Evolutionary conservation across 2,113 vertebrate genomes (phyloP).

Genomic region (Pterocles gutturalis): DNA sequence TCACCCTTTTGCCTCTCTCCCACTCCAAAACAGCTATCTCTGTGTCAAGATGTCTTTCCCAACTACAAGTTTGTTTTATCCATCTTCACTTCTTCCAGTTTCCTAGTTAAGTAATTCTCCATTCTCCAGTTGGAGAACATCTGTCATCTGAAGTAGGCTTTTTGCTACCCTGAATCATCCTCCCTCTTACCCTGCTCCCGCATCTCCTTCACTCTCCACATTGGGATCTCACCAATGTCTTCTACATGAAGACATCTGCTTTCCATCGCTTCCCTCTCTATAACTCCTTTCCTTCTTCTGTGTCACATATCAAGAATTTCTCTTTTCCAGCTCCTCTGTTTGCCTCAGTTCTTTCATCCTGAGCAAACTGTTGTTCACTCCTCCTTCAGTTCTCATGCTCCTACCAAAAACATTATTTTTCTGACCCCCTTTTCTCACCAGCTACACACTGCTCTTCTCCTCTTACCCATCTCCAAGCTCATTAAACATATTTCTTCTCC

Average conservation of each 20-base stretch:
- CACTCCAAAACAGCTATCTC: not conserved
- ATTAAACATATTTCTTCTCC: not conserved
- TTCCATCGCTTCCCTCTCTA: not conserved
- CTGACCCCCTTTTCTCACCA: slow-evolving; percentile 4
- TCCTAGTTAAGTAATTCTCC: not conserved
- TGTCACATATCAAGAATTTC: not conserved
- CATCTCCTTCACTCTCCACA: not conserved
- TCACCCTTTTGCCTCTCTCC: not conserved
- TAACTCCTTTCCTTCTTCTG: not conserved
- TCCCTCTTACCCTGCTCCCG: not conserved
- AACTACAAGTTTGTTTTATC: not conserved
- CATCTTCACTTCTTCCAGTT: not conserved
- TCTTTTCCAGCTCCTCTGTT: not conserved
- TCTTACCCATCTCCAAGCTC: not conserved
- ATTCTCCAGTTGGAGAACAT: not conserved
- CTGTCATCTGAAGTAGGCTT: not conserved
- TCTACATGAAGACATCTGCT: not conserved
- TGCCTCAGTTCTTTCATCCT: slow-evolving; percentile 3
- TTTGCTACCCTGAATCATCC: slow-evolving; percentile 17
- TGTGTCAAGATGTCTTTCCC: not conserved
- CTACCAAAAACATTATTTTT: not conserved
- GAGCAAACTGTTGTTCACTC: slow-evolving; percentile 22
- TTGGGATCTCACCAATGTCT: not conserved
- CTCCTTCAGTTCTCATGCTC: not conserved
- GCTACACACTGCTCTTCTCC: not conserved